Percentiles rank a stretch among this genome's conserved stretches.
Conservation (phyloP, 2,797 vertebrate species). For the Calcarius lapponicus region DNA sequence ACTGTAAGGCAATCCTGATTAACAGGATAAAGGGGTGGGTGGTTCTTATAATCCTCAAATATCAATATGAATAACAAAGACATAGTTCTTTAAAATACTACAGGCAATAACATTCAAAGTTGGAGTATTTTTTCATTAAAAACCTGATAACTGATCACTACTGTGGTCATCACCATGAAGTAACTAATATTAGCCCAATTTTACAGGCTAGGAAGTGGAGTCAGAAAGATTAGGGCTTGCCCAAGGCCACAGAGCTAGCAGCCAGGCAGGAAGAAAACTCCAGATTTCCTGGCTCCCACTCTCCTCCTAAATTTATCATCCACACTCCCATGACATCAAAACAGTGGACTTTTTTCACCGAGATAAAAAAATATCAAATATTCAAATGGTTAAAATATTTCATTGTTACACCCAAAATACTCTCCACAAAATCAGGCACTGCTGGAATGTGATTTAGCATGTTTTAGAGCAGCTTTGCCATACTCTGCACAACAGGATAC, state of each 20-base stretch:
- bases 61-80: background rate
- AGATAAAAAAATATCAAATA: background rate
- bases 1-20: background rate
- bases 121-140: background rate
- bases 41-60: background rate
- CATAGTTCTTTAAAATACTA: background rate
- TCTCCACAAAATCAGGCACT: background rate
- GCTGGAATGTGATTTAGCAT: background rate
- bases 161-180: background rate
- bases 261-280: constrained; percentile 38
- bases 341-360: background rate
- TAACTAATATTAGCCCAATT: background rate
- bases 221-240: constrained; percentile 37
- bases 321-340: background rate
- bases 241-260: constrained; percentile 8
- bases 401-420: background rate
- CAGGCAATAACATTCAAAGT: background rate
- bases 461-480: background rate
- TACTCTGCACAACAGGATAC: background rate
- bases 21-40: background rate
- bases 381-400: background rate
- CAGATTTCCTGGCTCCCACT: constrained; percentile 47
- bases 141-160: background rate
- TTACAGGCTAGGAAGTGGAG: constrained; percentile 35
- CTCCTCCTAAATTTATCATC: constrained; percentile 29